These are phyloP conservation scores for Leptocoma aspasia DNA, from an alignment of 2,113 vertebrate genomes.

Conservation along the genomic window DNA sequence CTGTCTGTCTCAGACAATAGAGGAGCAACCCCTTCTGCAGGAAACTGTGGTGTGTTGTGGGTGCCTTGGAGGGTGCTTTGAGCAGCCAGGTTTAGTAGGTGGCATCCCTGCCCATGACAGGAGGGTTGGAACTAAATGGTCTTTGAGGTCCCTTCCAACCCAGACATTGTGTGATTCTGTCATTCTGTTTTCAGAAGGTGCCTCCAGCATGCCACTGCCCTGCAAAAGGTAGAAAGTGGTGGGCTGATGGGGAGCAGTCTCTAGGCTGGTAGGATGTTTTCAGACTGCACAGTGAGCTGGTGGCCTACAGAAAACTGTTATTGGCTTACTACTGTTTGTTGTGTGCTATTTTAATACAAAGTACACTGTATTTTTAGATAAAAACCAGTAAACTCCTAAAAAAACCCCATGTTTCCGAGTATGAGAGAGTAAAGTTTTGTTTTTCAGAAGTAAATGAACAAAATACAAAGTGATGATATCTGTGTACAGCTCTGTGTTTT, in stretches of 20 bases:
- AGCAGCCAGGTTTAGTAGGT: neutral
- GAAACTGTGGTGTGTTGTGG: neutral
- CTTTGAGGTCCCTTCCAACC: neutral
- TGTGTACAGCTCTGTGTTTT: neutral
- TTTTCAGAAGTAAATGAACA: neutral
- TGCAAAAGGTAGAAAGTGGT: neutral
- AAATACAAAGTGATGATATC: neutral
- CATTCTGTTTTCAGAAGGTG: neutral
- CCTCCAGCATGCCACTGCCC: rapidly evolving
- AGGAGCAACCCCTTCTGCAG: neutral
- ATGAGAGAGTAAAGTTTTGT: neutral
- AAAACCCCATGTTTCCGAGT: neutral
- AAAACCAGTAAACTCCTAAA: neutral
- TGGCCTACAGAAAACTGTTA: no score
- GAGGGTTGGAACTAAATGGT: neutral
- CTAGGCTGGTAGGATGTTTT: neutral
- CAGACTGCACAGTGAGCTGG: neutral
- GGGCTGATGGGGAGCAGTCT: neutral
- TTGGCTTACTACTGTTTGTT: neutral
- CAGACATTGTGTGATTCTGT: neutral
- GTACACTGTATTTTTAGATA: neutral
- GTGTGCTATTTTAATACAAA: neutral
- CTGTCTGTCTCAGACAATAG: neutral
- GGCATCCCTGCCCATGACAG: neutral
- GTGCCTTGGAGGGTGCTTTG: neutral